phyloP scores from a whole-genome alignment of 2,113 vertebrate genomes.

The Megaleporinus macrocephalus region DNA sequence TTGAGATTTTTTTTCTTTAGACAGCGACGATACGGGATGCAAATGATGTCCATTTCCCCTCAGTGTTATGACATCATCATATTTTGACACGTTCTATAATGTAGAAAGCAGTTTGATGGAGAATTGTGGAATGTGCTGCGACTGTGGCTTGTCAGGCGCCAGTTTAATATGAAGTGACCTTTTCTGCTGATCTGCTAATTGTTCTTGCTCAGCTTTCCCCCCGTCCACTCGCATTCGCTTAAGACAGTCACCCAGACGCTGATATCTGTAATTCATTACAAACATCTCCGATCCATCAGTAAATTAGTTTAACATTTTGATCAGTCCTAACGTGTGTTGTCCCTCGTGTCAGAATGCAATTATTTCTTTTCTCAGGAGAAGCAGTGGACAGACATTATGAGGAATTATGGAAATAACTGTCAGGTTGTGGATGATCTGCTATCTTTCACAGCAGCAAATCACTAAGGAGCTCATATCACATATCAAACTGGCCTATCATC shows the following conservation, averaged over 20 bases:
- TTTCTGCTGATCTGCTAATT: slow-evolving; percentile 43
- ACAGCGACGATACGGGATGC: too few species aligned
- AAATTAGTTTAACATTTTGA: slow-evolving; percentile 66
- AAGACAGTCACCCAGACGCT: slow-evolving; percentile 28
- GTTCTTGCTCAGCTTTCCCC: slow-evolving; percentile 30
- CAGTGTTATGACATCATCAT: neutral
- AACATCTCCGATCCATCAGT: slow-evolving; percentile 49
- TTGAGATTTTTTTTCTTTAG: too few species aligned
- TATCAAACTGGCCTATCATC: neutral
- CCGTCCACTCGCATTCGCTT: slow-evolving; percentile 31
- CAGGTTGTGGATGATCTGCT: slow-evolving; percentile 30
- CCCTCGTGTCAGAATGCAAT: slow-evolving; percentile 55
- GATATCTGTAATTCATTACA: slow-evolving; percentile 55
- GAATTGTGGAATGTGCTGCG: slow-evolving; percentile 22
- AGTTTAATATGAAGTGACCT: slow-evolving; percentile 54
- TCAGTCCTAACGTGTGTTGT: slow-evolving; percentile 45
- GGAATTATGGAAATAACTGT: slow-evolving; percentile 47
- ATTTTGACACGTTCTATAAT: slow-evolving; percentile 23
- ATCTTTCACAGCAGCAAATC: slow-evolving; percentile 40
- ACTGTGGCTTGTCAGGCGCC: slow-evolving; percentile 25
- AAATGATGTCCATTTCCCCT: slow-evolving; percentile 5
- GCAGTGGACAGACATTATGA: slow-evolving; percentile 37
- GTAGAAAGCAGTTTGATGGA: slow-evolving; percentile 19
- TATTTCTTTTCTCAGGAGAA: slow-evolving; percentile 47
- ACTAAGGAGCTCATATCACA: neutral